A percentile compares a stretch with the other conserved stretches of the same genome.
Evolutionary conservation across 2,113 vertebrate species (phyloP).

Genomic region (Apeltes quadracus): DNA sequence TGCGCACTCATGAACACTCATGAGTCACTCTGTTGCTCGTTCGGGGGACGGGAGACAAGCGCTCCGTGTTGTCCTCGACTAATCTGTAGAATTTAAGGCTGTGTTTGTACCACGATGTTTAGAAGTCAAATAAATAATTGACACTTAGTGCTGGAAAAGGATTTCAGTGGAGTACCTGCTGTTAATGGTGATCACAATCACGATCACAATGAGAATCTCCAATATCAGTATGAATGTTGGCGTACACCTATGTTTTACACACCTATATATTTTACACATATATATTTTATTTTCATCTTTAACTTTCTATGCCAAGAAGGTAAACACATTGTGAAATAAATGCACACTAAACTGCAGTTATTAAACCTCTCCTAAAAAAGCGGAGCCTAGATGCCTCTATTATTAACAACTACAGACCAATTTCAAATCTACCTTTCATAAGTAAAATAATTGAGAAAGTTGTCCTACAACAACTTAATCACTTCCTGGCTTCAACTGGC

Average conservation of each 20-base stretch:
- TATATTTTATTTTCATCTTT: background rate
- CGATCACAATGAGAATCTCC: background rate
- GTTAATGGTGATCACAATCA: background rate
- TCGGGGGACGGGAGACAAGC: conserved; percentile 13
- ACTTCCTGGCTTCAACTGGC: no score
- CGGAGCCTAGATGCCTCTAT: no score
- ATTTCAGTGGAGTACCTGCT: background rate
- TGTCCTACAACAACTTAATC: no score
- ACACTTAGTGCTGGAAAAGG: background rate
- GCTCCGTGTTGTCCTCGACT: conserved; percentile 1
- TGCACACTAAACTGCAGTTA: background rate
- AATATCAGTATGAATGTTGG: background rate
- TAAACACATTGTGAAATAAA: background rate
- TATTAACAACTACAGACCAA: no score
- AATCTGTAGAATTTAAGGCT: background rate
- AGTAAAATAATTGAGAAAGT: no score
- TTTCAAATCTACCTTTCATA: no score
- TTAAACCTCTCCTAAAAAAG: no score
- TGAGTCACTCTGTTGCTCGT: conserved; percentile 24
- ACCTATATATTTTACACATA: no score
- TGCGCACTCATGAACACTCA: conserved; percentile 62
- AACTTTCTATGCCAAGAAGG: background rate
- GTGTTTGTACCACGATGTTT: background rate
- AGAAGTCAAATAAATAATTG: background rate
- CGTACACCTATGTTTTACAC: no score